Conservation (phyloP, 2,113 vertebrate genomes). For the Uropsilus gracilis region DNA sequence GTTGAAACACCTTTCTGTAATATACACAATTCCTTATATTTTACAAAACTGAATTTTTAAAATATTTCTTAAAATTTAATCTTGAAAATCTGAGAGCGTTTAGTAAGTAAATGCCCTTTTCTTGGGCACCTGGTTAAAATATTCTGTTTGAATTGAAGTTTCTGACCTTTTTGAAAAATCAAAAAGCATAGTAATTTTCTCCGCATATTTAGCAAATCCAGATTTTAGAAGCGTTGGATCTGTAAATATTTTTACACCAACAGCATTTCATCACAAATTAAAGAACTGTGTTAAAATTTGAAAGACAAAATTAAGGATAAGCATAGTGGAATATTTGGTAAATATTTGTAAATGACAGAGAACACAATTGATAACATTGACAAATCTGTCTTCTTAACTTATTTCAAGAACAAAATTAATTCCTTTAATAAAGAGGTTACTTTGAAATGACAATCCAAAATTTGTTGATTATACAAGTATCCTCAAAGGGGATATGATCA, state of each 20-base stretch:
- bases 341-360: neutral
- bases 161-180: neutral
- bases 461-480: neutral
- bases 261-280: neutral
- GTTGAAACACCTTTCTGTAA: neutral
- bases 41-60: neutral
- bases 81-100: neutral
- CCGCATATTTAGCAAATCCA: neutral
- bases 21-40: neutral
- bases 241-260: neutral
- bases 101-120: neutral
- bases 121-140: neutral
- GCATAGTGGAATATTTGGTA: neutral
- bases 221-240: neutral
- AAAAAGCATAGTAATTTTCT: neutral
- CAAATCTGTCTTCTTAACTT: neutral
- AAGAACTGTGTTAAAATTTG: neutral
- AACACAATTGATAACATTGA: neutral
- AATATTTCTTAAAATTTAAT: conserved; percentile 6
- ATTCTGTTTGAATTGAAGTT: neutral
- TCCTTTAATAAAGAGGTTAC: conserved; percentile 3
- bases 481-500: neutral
- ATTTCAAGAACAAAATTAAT: conserved; percentile 24
- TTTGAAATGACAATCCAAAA: neutral
- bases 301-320: conserved; percentile 19